Base-by-base conservation (phyloP, 2,797 vertebrate species). In the Cheirogaleus major region DNA sequence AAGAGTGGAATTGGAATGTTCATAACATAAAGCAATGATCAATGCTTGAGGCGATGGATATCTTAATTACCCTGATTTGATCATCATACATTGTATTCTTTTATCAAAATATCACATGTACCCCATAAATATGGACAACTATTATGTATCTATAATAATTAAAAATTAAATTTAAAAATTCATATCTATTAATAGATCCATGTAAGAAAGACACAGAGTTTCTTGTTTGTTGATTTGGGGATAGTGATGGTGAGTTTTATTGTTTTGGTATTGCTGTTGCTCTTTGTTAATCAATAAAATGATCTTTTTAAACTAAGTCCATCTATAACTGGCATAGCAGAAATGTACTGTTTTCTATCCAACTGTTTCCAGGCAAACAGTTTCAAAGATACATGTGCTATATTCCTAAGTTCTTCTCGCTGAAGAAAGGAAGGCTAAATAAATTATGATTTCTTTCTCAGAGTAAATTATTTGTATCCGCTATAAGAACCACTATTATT, bases 401-500 rank as follows among this genome's bases (percentile, higher is more conserved):
- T 78, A 17, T 72, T 76, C 22, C n/a, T 61, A 89, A 35, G 38
- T 70, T 96, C 50, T 96, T 95, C 48, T 81, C 84, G 48, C 3
- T 41, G 5, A 72, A 82, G 67, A 91, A 92, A 91, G 20, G 88
- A 91, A 92, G 13, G 32, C 83, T 78, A 85, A 87, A 79, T 67
- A 73, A 73, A 70, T 35, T 35, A 35, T 5, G 25, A 89, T 43
- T 63, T 5, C 85, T 63, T 79, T 25, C 78, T 81, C 59, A 41
- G 23, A 94, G 17, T 86, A 59, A 91, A 69, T 45, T 38, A 45
- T 73, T 94, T 43, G 4, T 50, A 50, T 95, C 61, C 30, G 55
- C 43, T 65, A 35, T 65, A 48, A 92, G 59, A 89, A 45, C 7
- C 17, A 84, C 17, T n/a, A 20, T 35, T 69, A 41, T 22, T 80